Base-by-base conservation (phyloP, 1,140 invertebrate species). In the Drosophila chauvacae region DNA sequence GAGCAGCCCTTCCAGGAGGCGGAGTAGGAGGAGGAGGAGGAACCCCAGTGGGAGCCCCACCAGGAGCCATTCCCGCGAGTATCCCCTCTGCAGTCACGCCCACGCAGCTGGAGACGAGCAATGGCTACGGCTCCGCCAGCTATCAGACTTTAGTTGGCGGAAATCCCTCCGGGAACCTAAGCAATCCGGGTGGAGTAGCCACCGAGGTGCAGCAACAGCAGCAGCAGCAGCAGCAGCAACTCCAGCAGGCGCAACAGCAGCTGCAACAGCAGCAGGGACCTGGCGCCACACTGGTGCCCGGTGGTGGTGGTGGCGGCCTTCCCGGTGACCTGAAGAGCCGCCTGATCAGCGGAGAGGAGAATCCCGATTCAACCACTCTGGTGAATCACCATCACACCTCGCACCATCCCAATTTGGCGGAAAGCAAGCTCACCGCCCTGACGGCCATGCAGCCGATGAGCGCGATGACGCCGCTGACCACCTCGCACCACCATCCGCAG, bases 401-500 rank as follows among this genome's bases (percentile, higher is more conserved):
- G 0, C 66, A 92, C 47, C 91, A 92, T 28, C 65, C 80, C 45
- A 88, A 78, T 41, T 68, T 92, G 53, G 56, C 77, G 50, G 91
- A 92, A 63, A 90, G 85, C 75, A 92, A 92, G 74, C 80, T 92
- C 73, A 92, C 91, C 56, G 87, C 91, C 28, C 65, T 92, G 66
- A 92, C 91, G 68, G 75, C 91, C 72, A 87, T 92, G 91, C 86
- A 85, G 77, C 91, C 91, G 51, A 91, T 91, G 86, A 91, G 83
- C 61, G 91, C 92, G 68, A 81, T 92, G 66, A 81, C 76, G 48
- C 75, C 73, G 69, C 79, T 66, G 64, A 90, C 76, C 79, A 65
- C 66, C 75, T 50, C 47, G 45, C 77, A 59, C 14, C 45, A 80
- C 35, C 79, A 78, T 55, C 80, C 73, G 23, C 90, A 92, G 82